Evolutionary conservation across 2,797 vertebrate genomes (phyloP).

Genomic region (Myotis planiceps): DNA sequence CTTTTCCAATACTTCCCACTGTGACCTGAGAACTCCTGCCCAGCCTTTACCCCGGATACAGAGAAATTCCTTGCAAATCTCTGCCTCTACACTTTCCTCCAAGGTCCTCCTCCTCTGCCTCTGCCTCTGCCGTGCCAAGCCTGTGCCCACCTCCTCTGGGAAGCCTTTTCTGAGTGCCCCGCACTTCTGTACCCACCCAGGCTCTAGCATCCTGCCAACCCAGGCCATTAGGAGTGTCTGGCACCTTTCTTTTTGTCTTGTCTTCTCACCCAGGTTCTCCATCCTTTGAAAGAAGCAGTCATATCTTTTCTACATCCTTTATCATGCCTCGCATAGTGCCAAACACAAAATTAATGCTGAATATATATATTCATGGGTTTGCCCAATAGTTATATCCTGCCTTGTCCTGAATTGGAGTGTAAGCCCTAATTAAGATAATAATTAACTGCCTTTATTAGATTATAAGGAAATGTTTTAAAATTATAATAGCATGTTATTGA

Average conservation of each 20-base stretch:
- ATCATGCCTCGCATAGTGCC: background rate
- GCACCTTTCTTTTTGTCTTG: background rate
- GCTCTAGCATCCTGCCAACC: background rate
- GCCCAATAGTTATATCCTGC: background rate
- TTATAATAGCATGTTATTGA: slow-evolving; percentile 61
- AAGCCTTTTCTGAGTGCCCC: background rate
- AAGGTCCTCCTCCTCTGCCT: background rate
- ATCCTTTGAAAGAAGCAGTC: background rate
- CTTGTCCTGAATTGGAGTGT: slow-evolving; percentile 44
- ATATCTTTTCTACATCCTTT: background rate
- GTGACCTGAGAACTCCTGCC: background rate
- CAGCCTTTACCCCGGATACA: background rate
- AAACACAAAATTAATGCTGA: background rate
- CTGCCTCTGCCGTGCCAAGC: background rate
- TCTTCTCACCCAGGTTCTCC: background rate
- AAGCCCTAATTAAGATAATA: slow-evolving; percentile 69
- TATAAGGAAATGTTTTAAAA: slow-evolving; percentile 68
- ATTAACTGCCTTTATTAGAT: slow-evolving; percentile 65
- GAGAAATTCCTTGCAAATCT: background rate
- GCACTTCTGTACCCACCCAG: background rate
- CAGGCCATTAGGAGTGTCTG: background rate
- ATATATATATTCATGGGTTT: background rate
- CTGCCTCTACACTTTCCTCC: background rate
- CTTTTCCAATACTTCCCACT: background rate
- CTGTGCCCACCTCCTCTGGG: background rate